Base-by-base conservation (phyloP, 2,797 vertebrate species). In the Cuniculus paca region DNA sequence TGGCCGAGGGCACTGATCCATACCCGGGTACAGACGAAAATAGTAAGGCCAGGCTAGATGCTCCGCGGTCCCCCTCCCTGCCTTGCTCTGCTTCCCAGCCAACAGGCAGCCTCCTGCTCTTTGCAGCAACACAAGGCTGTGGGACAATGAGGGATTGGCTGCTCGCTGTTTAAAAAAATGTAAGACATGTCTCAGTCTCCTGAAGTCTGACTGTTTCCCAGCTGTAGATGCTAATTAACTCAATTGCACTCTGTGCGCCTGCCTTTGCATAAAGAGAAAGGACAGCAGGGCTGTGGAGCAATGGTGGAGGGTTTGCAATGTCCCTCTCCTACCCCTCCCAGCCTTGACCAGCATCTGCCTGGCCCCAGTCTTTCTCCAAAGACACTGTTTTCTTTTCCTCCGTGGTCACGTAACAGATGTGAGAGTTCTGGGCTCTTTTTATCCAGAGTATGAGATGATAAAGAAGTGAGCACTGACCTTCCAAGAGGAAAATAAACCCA, bases 341-440 rank as follows among this genome's bases (percentile, higher is more conserved):
- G 56, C 36, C 14, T 63, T 88, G 58, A 36, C 54, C 36, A 54
- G 50, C 17, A 14, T 48, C 77, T 86, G 42, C 65, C 63, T 86
- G 79, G 54, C 14, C 4, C 85, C 28, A 17, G 83, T 24, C 61
- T 91, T 54, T 83, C 81, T 65, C 9, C 7, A 60, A 90, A 97
- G 72, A 91, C 16, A 28, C 74, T 70, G 45, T 61, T 91, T 91
- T 61, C 31, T 77, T 95, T 92, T 56, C 34, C 48, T 92, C 77
- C 81, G 63, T 70, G 88, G n/a, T 96, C 63, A 95, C 7, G 77
- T 56, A 74, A 72, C 54, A 94, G 39, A 77, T 1, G 1, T 22
- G 70, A 72, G 52, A 83, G 75, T 72, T 91, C 90, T 84, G 65
- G 34, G 72, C 6, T 95, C 93, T 75, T 96, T 93, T 88, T 81